Base-by-base conservation (phyloP, 2,888 invertebrate species). In the Heteromyza rotundicornis region DNA sequence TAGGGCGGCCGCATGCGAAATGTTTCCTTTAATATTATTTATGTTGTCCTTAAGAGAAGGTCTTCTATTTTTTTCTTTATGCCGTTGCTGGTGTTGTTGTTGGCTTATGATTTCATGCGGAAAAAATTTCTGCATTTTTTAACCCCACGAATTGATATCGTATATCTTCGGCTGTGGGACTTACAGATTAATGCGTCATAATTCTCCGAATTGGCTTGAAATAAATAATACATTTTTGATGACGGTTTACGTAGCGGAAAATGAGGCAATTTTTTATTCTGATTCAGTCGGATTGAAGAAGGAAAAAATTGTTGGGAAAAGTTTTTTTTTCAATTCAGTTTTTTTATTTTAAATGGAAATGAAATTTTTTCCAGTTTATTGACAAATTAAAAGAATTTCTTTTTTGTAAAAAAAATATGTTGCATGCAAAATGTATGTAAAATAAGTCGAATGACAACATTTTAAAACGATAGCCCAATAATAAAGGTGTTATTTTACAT, bases 21-120 rank as follows among this genome's bases (percentile, higher is more conserved):
- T 47, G 47, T 47, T 47, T 19, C 17, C n/a, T 40, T 56, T 23
- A 1, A 22, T 44, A 44, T 22, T n/a, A 56, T 49, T 49, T 49
- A 57, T 49, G 16, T 47, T 16, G 12, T 24, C 2, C 22, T 40
- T 57, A 32, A 19, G 19, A 47, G 14, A 47, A 47, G 47, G 20
- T 7, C 20, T n/a, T 40, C 40, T 3, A 40, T 40, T 14, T 40
- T n/a, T n/a, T n/a, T 12, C 32, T 12, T 32, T 32, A 8, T 12
- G 12, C 12, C 12, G 32, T 12, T 32, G 32, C 32, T 12, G 5
- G 5, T 32, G 27, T 27, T 27, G 27, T 27, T 27, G 10, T 40
- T 7, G 3, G 40, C 16, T 40, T 40, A 10, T 10, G 2, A 40
- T 40, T 40, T 40, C 10, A 3, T 14, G 10, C 8, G 14, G 40